Conservation (phyloP, 2,888 invertebrate species). For the Ferrisia virgata region DNA sequence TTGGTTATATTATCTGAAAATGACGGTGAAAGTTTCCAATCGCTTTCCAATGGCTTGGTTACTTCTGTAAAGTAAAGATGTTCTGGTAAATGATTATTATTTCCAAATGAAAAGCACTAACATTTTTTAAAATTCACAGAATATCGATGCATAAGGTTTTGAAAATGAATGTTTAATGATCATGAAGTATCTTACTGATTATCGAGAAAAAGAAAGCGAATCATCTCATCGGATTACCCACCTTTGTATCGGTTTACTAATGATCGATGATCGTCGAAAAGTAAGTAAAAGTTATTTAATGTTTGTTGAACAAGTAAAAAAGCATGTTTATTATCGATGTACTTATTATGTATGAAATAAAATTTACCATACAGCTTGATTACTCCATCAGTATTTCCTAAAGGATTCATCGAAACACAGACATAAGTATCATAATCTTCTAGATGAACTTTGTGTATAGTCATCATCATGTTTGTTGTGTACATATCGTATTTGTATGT, state of each 20-base stretch:
- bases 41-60: not conserved
- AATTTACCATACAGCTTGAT: constrained; percentile 57
- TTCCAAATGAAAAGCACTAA: not conserved
- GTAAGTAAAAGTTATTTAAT: too few relatives aligned
- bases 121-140: too few relatives aligned
- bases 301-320: too few relatives aligned
- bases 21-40: not conserved
- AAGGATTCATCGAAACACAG: constrained; percentile 56
- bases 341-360: too few relatives aligned
- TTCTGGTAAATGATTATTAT: not conserved
- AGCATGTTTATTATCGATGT: not conserved
- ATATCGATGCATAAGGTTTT: too few relatives aligned
- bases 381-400: constrained; percentile 57
- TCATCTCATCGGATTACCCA: too few relatives aligned
- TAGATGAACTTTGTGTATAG: constrained; percentile 53
- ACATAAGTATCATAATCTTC: constrained; percentile 55
- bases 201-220: too few relatives aligned
- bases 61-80: constrained; percentile 11
- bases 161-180: too few relatives aligned
- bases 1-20: not conserved
- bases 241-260: too few relatives aligned
- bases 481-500: constrained; percentile 49
- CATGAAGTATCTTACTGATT: too few relatives aligned
- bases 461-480: constrained; percentile 54
- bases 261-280: too few relatives aligned